phyloP scores from a whole-genome alignment of 2,113 vertebrate species.

The Ardeotis arabs region DNA sequence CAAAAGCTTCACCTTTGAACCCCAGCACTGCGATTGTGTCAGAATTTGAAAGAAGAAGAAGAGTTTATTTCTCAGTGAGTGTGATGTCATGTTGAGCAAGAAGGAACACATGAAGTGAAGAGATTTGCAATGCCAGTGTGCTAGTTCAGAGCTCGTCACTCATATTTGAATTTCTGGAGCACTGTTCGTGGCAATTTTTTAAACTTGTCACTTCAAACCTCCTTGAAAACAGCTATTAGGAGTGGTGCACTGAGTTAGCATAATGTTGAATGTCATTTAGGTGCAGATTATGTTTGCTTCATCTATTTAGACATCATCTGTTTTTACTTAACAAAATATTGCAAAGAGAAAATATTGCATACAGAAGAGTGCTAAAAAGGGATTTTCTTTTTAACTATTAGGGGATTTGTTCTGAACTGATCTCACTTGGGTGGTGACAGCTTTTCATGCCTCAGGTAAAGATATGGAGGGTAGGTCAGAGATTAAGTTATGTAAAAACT shows the following conservation, averaged over 20 bases:
- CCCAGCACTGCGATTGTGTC: not conserved
- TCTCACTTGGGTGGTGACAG: not conserved
- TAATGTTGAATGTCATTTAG: not conserved
- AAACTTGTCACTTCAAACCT: constrained; percentile 6
- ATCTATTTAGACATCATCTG: not conserved
- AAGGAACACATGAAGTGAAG: constrained; percentile 8
- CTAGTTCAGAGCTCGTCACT: constrained; percentile 37
- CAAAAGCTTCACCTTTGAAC: constrained; percentile 24
- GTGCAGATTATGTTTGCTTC: not conserved
- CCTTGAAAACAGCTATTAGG: not conserved
- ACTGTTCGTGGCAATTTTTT: constrained; percentile 21
- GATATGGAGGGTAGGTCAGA: not conserved
- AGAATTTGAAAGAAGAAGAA: constrained; percentile 30
- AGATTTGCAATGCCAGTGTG: constrained; percentile 54
- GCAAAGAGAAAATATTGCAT: not conserved
- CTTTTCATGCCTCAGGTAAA: not conserved
- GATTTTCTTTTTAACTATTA: not conserved
- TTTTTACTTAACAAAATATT: not conserved
- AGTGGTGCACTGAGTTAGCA: not conserved
- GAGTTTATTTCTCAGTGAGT: constrained; percentile 36
- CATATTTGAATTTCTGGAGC: constrained; percentile 6
- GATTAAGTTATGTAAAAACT: not conserved
- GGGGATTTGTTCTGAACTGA: not conserved
- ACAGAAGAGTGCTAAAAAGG: not conserved
- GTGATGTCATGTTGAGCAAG: constrained; percentile 39